phyloP scores from a whole-genome alignment of 2,113 vertebrate genomes.

The Herpailurus yagouaroundi region DNA sequence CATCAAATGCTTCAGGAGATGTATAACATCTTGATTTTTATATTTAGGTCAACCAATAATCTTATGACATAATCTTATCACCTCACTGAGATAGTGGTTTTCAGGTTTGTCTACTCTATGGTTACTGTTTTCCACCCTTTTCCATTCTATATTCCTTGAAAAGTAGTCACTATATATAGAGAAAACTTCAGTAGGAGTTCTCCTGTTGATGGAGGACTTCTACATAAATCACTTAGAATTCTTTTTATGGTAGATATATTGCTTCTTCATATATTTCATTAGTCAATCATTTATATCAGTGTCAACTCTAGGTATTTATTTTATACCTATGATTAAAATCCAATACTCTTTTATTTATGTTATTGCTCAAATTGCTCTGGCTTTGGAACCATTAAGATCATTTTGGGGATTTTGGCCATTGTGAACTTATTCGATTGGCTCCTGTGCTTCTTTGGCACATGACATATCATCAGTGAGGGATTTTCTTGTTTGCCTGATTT shows the following conservation, averaged over 20 bases:
- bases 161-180: no score
- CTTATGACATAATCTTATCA: no score
- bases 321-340: background rate
- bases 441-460: background rate
- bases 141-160: no score
- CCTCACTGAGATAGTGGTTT: no score
- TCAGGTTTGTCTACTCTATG: no score
- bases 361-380: background rate
- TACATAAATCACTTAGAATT: no score
- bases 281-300: background rate
- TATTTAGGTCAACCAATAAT: no score
- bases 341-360: background rate
- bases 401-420: background rate
- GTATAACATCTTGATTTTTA: no score
- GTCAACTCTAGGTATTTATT: background rate
- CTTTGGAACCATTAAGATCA: background rate
- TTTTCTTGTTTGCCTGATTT: background rate
- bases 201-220: no score
- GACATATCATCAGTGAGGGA: background rate
- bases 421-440: background rate
- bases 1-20: no score
- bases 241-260: background rate
- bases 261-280: background rate
- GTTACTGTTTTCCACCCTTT: no score
- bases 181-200: no score